phyloP scores from a whole-genome alignment of 1,140 invertebrate species.

The Drosophila suzukii region DNA sequence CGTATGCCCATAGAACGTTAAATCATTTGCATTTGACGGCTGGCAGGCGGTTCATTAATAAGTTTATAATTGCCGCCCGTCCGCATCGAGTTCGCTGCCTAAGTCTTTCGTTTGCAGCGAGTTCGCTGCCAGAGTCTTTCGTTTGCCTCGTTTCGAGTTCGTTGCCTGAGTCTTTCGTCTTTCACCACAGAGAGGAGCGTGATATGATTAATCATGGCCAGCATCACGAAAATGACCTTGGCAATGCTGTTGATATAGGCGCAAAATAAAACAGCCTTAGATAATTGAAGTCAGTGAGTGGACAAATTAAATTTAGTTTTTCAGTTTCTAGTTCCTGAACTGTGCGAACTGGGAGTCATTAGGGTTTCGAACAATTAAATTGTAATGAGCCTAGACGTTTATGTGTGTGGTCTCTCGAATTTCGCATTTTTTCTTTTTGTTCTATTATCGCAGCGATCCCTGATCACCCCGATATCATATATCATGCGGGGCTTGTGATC shows the following conservation, averaged over 20 bases:
- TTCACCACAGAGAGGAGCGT: background rate
- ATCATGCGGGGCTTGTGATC: constrained; percentile 51
- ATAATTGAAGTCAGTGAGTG: constrained; percentile 55
- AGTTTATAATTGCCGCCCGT: constrained; percentile 34
- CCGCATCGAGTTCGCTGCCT: constrained; percentile 64
- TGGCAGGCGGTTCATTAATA: constrained; percentile 50
- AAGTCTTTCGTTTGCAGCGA: constrained; percentile 43
- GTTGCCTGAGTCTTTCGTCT: constrained; percentile 52
- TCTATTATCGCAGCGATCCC: constrained; percentile 23
- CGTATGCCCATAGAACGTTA: constrained; percentile 34
- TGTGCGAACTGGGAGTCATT: constrained; percentile 31
- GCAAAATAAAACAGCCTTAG: constrained; percentile 17
- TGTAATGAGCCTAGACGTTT: constrained; percentile 22
- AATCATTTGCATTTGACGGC: constrained; percentile 52
- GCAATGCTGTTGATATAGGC: constrained; percentile 39
- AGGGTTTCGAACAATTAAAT: constrained; percentile 41
- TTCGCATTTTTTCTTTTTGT: constrained; percentile 24
- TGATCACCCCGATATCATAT: constrained; percentile 33
- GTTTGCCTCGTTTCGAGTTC: constrained; percentile 49
- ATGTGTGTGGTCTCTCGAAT: constrained; percentile 13
- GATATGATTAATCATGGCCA: constrained; percentile 60
- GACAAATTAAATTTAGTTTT: constrained; percentile 35
- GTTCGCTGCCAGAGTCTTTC: constrained; percentile 64
- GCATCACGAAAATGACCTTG: constrained; percentile 55
- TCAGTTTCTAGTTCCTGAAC: constrained; percentile 30